Base-by-base conservation (phyloP, 2,113 vertebrate species). In the Albula goreensis region DNA sequence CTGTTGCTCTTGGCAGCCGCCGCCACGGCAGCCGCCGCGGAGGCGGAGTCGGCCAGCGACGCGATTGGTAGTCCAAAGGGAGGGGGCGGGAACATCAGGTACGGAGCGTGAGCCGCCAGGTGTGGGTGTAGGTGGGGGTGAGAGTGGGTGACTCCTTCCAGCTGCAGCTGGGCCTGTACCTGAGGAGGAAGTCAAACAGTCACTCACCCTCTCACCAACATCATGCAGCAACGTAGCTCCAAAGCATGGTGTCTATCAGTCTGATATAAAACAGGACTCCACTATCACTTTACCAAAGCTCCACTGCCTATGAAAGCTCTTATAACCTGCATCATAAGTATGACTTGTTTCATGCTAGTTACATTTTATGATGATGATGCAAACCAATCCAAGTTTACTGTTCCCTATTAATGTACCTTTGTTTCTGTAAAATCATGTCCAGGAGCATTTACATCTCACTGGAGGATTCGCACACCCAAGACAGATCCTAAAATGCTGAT, bases 61-160 rank as follows among this genome's bases (percentile, higher is more conserved):
- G 97, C 97, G 88, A 98, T 96, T 88, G 98, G 98, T 93, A 99
- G 96, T 94, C 97, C 98, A 84, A 99, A 99, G 15, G 96, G 97
- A 80, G 97, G 97, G 81, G 97, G 96, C 19, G 98, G 98, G 94
- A 99, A 99, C 97, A 99, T 99, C 95, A 99, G 94, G 94, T 99
- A 99, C 87, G 98, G 98, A 7, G 98, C 97, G 87, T 98, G 98
- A 80, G 97, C 97, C 0, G 97, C 97, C 95, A 99, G 95, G 95
- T 99, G 98, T 85, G 97, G 97, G 90, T 98, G 97, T 88, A 98
- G 97, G 95, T 98, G 98, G 56, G 96, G 97, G 90, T 99, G 98
- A 5, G 97, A 97, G 94, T 98, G 97, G 66, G 98, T 93, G 77
- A 98, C 97, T 78, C 98, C 97, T 66, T 99, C 98, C 92, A 99